Evolutionary conservation across 2,888 invertebrate species (phyloP).

Genomic region (Nebria brevicollis): DNA sequence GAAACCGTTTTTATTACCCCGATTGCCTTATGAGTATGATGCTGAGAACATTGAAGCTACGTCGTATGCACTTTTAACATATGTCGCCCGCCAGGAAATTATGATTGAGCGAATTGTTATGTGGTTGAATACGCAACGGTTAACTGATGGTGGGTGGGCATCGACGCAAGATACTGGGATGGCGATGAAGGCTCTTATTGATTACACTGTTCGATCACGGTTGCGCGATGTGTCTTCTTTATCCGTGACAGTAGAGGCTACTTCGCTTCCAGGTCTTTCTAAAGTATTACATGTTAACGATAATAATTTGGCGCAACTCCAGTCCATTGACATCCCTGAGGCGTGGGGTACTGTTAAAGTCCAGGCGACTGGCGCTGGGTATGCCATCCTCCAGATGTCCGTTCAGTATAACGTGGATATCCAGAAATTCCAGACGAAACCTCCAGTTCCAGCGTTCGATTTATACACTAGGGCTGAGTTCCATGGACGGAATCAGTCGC

Average conservation of each 20-base stretch:
- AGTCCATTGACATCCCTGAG: slow-evolving; percentile 85
- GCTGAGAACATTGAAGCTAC: slow-evolving; percentile 93
- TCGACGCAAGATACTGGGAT: slow-evolving; percentile 88
- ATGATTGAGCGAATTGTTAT: slow-evolving; percentile 87
- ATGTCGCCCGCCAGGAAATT: slow-evolving; percentile 85
- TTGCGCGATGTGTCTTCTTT: slow-evolving; percentile 86
- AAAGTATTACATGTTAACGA: slow-evolving; percentile 74
- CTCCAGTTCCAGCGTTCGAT: slow-evolving; percentile 84
- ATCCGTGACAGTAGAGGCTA: slow-evolving; percentile 84
- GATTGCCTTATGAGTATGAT: slow-evolving; percentile 89
- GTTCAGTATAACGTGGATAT: slow-evolving; percentile 93
- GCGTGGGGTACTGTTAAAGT: slow-evolving; percentile 96
- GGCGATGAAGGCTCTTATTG: slow-evolving; percentile 88
- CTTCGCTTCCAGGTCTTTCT: slow-evolving; percentile 77
- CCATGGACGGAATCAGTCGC: slow-evolving; percentile 93
- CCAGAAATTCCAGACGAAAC: slow-evolving; percentile 83
- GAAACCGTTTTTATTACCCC: slow-evolving; percentile 87
- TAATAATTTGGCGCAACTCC: slow-evolving; percentile 81
- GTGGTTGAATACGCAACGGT: slow-evolving; percentile 89
- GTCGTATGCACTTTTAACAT: slow-evolving; percentile 89
- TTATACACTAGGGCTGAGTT: slow-evolving; percentile 79
- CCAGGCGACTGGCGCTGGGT: slow-evolving; percentile 92
- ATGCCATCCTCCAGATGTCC: slow-evolving; percentile 92
- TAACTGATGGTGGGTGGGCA: slow-evolving; percentile 89
- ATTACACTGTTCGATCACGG: slow-evolving; percentile 86